Percentiles rank a stretch among this genome's conserved stretches.
phyloP scores from a whole-genome alignment of 2,797 vertebrate genomes.

The Enteromius unitaeniatus region DNA sequence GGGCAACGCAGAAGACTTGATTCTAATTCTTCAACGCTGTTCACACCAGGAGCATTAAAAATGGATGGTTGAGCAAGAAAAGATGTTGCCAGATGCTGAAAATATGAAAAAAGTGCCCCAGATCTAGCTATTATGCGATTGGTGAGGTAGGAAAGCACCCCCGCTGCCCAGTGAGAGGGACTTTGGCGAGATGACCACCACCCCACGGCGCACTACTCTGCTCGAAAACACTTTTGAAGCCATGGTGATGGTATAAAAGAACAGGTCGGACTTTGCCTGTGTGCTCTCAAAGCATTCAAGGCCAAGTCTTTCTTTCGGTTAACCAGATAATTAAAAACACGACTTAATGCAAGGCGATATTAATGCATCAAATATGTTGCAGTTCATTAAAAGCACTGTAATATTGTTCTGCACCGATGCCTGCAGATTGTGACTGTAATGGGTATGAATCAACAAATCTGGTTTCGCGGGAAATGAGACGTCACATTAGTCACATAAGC shows the following conservation, averaged over 20 bases:
- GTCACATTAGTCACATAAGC: conserved; percentile 33
- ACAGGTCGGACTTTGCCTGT: not conserved
- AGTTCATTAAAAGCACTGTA: conserved; percentile 10
- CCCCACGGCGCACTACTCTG: not conserved
- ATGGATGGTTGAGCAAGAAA: not conserved
- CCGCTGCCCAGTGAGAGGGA: conserved; percentile 57
- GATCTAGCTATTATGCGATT: conserved; percentile 58
- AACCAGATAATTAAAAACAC: not conserved
- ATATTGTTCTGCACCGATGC: not conserved
- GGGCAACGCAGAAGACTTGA: not conserved
- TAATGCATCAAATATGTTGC: not conserved
- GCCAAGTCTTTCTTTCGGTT: not conserved
- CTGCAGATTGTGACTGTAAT: conserved; percentile 1
- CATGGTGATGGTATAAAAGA: not conserved
- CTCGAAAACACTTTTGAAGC: conserved; percentile 15
- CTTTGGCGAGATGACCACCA: conserved; percentile 44
- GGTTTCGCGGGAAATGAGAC: conserved; percentile 5
- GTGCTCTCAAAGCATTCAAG: not conserved
- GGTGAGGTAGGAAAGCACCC: conserved; percentile 46
- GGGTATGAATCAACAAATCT: conserved; percentile 18
- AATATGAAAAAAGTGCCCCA: conserved; percentile 59
- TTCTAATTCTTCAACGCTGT: not conserved
- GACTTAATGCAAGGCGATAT: not conserved
- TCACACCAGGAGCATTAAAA: not conserved
- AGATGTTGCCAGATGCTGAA: not conserved